Percentiles rank a stretch among this genome's conserved stretches.
Evolutionary conservation across 2,888 invertebrate genomes (phyloP).

Genomic region (Galerucella calmariensis): DNA sequence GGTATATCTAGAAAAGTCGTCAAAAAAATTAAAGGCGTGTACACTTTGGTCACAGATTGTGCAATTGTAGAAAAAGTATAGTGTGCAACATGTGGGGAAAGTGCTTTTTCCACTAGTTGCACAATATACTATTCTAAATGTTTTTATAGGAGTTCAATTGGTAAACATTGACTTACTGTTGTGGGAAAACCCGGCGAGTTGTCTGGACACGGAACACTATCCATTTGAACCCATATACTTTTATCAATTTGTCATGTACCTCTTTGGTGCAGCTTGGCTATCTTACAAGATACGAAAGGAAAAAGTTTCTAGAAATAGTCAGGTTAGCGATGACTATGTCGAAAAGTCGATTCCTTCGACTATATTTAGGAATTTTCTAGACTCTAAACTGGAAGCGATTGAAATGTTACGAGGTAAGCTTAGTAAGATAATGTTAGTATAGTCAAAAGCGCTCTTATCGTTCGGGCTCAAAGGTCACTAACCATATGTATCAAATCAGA

Average conservation of each 20-base stretch:
- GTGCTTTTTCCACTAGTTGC: too few relatives aligned
- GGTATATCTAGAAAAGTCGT: too few relatives aligned
- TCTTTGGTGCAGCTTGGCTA: constrained; percentile 63
- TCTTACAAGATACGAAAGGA: constrained; percentile 62
- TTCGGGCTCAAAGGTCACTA: too few relatives aligned
- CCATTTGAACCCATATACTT: constrained; percentile 73
- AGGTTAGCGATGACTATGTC: constrained; percentile 54
- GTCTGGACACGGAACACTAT: constrained; percentile 65
- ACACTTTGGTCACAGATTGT: too few relatives aligned
- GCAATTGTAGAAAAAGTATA: too few relatives aligned
- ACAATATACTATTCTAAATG: neutral
- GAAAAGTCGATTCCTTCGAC: constrained; percentile 66
- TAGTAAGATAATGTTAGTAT: too few relatives aligned
- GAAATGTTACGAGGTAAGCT: constrained; percentile 57
- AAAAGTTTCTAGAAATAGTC: constrained; percentile 47
- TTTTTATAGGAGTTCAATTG: constrained; percentile 60
- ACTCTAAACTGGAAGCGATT: constrained; percentile 64
- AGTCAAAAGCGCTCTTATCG: too few relatives aligned
- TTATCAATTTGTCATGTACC: constrained; percentile 72
- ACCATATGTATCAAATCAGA: too few relatives aligned
- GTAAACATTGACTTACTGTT: constrained; percentile 68
- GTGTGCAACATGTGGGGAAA: too few relatives aligned
- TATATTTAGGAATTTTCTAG: constrained; percentile 69
- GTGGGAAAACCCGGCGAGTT: constrained; percentile 66
- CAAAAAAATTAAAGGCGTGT: too few relatives aligned